phyloP scores from a whole-genome alignment of 30 jellyfish, hydroid and myxozoan species.

The Aurelia aurita complex sp. Pacific region DNA sequence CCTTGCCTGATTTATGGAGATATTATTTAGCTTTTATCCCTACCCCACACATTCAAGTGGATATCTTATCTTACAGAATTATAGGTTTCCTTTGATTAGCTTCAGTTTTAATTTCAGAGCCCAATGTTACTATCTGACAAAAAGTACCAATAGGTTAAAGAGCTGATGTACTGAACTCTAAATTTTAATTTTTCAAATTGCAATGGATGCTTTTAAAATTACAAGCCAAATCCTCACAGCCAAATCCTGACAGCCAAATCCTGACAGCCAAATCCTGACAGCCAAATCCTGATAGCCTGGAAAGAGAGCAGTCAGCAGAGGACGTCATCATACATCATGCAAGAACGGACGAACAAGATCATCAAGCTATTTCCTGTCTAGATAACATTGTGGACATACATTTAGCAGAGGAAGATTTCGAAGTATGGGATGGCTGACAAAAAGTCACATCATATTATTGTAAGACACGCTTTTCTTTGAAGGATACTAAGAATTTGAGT shows the following conservation, averaged over 20 bases:
- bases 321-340: background rate
- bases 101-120: slow-evolving; percentile 1
- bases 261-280: too few relatives aligned
- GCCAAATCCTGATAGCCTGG: slow-evolving; percentile 7
- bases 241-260: too few relatives aligned
- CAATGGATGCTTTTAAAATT: too few relatives aligned
- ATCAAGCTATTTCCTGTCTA: background rate
- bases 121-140: slow-evolving; percentile 1
- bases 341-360: background rate
- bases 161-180: slow-evolving; percentile 1
- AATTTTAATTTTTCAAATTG: background rate
- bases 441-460: slow-evolving; percentile 3
- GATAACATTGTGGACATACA: background rate
- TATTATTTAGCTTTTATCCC: background rate
- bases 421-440: slow-evolving; percentile 2
- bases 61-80: slow-evolving; percentile 5
- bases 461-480: background rate
- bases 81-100: slow-evolving; percentile 2
- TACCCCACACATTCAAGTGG: background rate
- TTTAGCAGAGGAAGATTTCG: background rate
- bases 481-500: slow-evolving; percentile 1
- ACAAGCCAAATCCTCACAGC: too few relatives aligned
- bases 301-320: slow-evolving; percentile 2
- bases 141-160: background rate
- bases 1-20: slow-evolving; percentile 3